Evolutionary conservation across 1,140 invertebrate genomes (phyloP), one percentile per base, ranked within the genome.

Genomic region (Caenorhabditis tropicalis): DNA sequence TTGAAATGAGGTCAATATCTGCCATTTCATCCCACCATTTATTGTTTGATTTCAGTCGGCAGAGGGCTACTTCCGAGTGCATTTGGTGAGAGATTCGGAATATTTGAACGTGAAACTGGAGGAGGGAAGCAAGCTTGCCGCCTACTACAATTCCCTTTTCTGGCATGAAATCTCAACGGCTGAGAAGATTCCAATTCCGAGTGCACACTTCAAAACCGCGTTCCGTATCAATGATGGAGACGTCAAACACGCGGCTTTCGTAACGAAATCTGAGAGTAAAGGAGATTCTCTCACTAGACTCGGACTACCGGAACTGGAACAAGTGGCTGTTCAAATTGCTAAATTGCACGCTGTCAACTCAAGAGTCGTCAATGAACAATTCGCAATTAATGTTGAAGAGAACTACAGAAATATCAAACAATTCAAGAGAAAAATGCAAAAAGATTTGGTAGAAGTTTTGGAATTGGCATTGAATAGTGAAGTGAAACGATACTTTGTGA

Each of bases 121-220:
- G 65, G 65, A 74, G 36, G 65, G 65, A 43, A 74, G 65, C 65
- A 74, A 74, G 65, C 65, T 74, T 12, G 65, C 65, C 65, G 65
- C 65, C 65, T 74, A 74, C 65, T 74, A 74, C 65, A 74, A 74
- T 74, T 74, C 65, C 3, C 65, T 74, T 46, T 74, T 74, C 65
- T 74, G 65, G 65, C 65, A 74, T 74, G 65, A 74, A 24, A 74
- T 74, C 21, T 74, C 65, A 24, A 74, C 65, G 65, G 33, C 36
- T 46, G 65, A 74, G 36, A 74, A 74, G 65, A 43, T 74, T 46
- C n/a, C 65, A 4, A 46, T 74, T 43, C 36, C 65, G n/a, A 74
- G 65, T 74, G 65, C 29, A 39, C 65, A 74, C n/a, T 74, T 74
- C 10, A 43, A 46, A 21, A 39, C 1, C 7, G 3, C 12, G n/a